Evolutionary conservation across 1,140 invertebrate species (phyloP).

Genomic region (Neodiprion pinetum): DNA sequence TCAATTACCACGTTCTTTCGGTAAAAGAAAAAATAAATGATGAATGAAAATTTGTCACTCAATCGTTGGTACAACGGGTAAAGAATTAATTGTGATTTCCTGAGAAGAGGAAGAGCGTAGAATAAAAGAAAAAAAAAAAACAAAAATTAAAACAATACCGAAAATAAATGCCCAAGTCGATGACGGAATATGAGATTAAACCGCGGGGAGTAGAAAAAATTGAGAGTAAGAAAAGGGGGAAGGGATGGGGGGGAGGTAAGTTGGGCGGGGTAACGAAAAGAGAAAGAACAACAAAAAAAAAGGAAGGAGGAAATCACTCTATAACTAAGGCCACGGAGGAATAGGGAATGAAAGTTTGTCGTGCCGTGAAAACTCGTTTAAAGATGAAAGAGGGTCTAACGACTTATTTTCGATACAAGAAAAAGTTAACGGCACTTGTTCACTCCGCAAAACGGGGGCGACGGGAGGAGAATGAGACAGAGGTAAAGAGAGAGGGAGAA

Average conservation of each 20-base stretch:
- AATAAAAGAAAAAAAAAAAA: no score
- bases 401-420: slow-evolving; percentile 64
- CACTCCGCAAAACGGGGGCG: not conserved
- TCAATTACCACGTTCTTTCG: no score
- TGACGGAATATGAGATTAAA: slow-evolving; percentile 20
- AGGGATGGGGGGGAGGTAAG: slow-evolving; percentile 11
- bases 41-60: no score
- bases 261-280: slow-evolving; percentile 16
- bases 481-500: no score
- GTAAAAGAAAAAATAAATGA: no score
- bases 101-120: no score
- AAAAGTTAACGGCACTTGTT: slow-evolving; percentile 55
- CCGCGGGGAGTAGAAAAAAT: not conserved
- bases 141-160: not conserved
- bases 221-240: slow-evolving; percentile 5
- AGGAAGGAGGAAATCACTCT: not conserved
- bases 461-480: no score
- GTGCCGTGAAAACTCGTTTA: slow-evolving; percentile 61
- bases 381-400: slow-evolving; percentile 62
- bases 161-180: slow-evolving; percentile 23
- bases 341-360: slow-evolving; percentile 38
- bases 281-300: slow-evolving; percentile 23
- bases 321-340: not conserved
- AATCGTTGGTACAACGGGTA: no score
- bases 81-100: no score